These are phyloP conservation scores for Oxyteleia sp. DNA, from an alignment of 2,888 invertebrate genomes.

Conservation along the genomic window DNA sequence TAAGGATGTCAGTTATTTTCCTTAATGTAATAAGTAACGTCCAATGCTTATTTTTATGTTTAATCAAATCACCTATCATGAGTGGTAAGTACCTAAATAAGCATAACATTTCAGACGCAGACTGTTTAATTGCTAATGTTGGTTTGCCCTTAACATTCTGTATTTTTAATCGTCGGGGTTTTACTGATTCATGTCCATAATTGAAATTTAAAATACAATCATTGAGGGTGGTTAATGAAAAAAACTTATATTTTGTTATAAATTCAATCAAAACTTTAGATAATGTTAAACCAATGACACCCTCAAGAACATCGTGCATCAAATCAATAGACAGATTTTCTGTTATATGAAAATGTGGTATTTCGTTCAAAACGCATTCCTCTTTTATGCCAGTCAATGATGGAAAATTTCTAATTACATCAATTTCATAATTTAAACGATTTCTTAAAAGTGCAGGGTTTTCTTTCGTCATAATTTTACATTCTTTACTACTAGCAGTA, in stretches of 20 bases:
- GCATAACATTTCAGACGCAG: slow-evolving; percentile 46
- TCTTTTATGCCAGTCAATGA: slow-evolving; percentile 35
- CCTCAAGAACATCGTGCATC: slow-evolving; percentile 51
- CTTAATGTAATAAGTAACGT: slow-evolving; percentile 37
- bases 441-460: slow-evolving; percentile 14
- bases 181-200: slow-evolving; percentile 24
- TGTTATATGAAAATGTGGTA: slow-evolving; percentile 50
- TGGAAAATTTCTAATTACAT: slow-evolving; percentile 27
- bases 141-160: background rate
- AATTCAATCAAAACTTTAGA: slow-evolving; percentile 30
- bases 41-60: slow-evolving; percentile 51
- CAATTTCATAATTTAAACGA: slow-evolving; percentile 23
- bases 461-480: slow-evolving; percentile 32
- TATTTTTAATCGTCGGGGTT: slow-evolving; percentile 19
- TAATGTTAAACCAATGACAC: slow-evolving; percentile 27
- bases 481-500: slow-evolving; percentile 19
- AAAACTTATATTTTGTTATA: slow-evolving; percentile 17
- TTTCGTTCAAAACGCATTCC: slow-evolving; percentile 34
- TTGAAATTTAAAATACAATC: slow-evolving; percentile 15
- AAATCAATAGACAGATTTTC: slow-evolving; percentile 55
- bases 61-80: slow-evolving; percentile 54
- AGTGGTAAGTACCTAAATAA: slow-evolving; percentile 29
- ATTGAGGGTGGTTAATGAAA: slow-evolving; percentile 18
- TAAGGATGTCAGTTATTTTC: slow-evolving; percentile 51
- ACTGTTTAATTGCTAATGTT: slow-evolving; percentile 19